Evolutionary conservation across 2,888 invertebrate species (phyloP), one percentile per base, ranked within the genome.

Genomic region (Harmothoe impar): DNA sequence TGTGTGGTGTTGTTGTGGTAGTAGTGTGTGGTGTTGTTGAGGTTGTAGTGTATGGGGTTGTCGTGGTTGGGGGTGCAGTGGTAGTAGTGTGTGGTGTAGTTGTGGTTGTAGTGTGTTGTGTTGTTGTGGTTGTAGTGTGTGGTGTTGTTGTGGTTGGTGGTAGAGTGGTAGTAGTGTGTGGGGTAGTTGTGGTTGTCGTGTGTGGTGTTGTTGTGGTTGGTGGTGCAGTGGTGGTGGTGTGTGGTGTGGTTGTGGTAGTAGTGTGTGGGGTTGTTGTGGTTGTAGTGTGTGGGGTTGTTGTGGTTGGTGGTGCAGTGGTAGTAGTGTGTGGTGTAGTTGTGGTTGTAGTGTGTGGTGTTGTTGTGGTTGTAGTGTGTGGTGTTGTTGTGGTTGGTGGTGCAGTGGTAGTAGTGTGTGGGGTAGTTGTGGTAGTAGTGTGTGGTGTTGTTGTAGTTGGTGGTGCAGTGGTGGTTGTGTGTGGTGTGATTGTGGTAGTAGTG

Each of bases 391-490:
- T n/a, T n/a, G n/a, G n/a, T n/a, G n/a, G n/a, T n/a, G n/a, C n/a
- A n/a, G n/a, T n/a, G n/a, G n/a, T n/a, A n/a, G n/a, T n/a, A n/a
- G n/a, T n/a, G n/a, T n/a, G n/a, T n/a, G n/a, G n/a, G n/a, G n/a
- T n/a, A n/a, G 29, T 72, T 29, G 29, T 15, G 72, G 25, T 0
- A 15, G 72, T 3, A 7, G 72, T 72, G 29, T 0, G 1, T 72
- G 72, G 1, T 12, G 72, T 72, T 23, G 29, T 72, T 3, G 72
- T 15, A 25, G 25, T 0, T 72, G 72, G 25, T 72, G 72, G 1
- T 72, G 72, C 25, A 29, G 72, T 72, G 20, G 72, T 29, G 72
- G 29, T 72, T 72, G n/a, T n/a, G n/a, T n/a, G n/a, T n/a, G n/a
- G n/a, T n/a, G n/a, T n/a, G n/a, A n/a, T n/a, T n/a, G n/a, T n/a